Base-by-base conservation (phyloP, 2,888 invertebrate species). In the Melipona beecheii region DNA sequence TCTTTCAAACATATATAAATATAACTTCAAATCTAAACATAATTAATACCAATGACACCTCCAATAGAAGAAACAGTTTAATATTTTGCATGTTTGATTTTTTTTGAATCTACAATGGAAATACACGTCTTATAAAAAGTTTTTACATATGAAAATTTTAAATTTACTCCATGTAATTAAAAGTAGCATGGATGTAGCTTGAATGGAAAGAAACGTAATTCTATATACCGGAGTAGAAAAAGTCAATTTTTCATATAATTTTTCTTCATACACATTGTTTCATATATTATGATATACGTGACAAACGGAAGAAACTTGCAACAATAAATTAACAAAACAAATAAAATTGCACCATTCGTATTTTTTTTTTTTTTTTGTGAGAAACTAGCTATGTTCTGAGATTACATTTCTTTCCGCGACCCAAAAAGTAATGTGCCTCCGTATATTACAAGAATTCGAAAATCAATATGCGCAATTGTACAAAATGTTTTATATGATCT, bases 341-440 rank as follows among this genome's bases (percentile, higher is more conserved):
- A 90, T 89, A 90, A 89, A 90, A 92, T 92, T 92, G 92, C 92
- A 92, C 92, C 86, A 88, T 89, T 85, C 78, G 86, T 82, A 83
- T 87, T 69, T 85, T 58, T 82, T 64, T 58, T 52, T 78, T 88
- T 66, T 83, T 43, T 81, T 66, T 50, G 58, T 81, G 88, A 90
- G 86, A 90, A 88, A 88, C 84, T 91, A 90, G 90, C 73, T 90
- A 91, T 89, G 90, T 90, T 91, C 91, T 66, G 88, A 89, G 88
- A 88, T 87, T 87, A 82, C 74, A 84, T 90, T 90, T 90, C 76
- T 86, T 87, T 71, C 66, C 19, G 62, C 15, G 58, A n/a, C 64
- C 73, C 31, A 70, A 49, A 70, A 49, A 74, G 58, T 21, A 69
- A 80, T 83, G 80, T 83, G 83, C 86, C 83, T 79, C 56, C 15